phyloP scores from a whole-genome alignment of 2,113 vertebrate genomes.

The Callithrix jacchus region DNA sequence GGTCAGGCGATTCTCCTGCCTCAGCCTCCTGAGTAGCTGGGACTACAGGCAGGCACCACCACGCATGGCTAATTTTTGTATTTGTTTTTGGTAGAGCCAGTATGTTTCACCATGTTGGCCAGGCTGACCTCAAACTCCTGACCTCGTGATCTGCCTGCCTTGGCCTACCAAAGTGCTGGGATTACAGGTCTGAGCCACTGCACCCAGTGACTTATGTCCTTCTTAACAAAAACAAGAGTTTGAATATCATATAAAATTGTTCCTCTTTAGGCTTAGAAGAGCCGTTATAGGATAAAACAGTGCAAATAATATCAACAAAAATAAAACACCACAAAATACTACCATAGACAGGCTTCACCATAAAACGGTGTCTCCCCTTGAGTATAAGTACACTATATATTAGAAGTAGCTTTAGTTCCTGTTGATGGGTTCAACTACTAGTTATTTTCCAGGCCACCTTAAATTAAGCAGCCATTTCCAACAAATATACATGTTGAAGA shows the following conservation, averaged over 20 bases:
- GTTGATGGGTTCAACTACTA: not conserved
- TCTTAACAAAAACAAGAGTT: slow-evolving; percentile 35
- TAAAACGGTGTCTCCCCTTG: not conserved
- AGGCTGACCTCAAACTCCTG: no score
- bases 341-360: not conserved
- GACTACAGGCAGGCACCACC: no score
- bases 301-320: not conserved
- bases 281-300: not conserved
- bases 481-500: not conserved
- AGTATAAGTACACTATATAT: not conserved
- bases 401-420: not conserved
- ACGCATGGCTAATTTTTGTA: no score
- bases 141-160: no score
- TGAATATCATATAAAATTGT: slow-evolving; percentile 35
- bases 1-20: no score
- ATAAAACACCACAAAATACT: not conserved
- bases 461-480: slow-evolving; percentile 10
- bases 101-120: no score
- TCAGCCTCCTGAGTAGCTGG: no score
- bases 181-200: no score
- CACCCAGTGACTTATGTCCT: not conserved
- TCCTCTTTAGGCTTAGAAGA: not conserved
- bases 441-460: slow-evolving; percentile 2
- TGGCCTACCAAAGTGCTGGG: no score
- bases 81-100: no score